A percentile compares a stretch with the other conserved stretches of the same genome.
These are phyloP conservation scores for Littorina saxatilis DNA, from an alignment of 1,140 invertebrate species.

Conservation along the genomic window DNA sequence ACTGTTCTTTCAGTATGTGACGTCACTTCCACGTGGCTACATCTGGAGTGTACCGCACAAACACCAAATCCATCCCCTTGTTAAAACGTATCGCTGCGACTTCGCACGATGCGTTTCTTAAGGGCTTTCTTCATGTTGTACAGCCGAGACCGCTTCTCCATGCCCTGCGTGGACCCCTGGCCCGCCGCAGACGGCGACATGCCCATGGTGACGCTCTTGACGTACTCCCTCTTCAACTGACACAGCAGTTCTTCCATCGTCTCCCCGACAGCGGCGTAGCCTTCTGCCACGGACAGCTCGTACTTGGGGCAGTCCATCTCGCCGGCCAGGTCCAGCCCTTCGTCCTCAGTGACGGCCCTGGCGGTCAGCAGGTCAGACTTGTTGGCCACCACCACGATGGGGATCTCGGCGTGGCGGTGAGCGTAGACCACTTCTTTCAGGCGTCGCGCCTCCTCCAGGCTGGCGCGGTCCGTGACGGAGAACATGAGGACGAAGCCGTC, in stretches of 20 bases:
- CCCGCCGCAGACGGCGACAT: background rate
- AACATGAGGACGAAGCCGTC: conserved; percentile 66
- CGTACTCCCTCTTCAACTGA: conserved; percentile 62
- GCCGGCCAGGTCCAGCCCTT: conserved; percentile 47
- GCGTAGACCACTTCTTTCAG: conserved; percentile 48
- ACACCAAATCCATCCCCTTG: too few species aligned
- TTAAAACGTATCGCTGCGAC: conserved; percentile 67
- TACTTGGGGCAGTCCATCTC: conserved; percentile 66
- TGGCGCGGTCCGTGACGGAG: conserved; percentile 58
- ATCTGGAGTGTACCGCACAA: too few species aligned
- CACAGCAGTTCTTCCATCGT: conserved; percentile 67
- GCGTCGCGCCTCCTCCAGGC: conserved; percentile 49
- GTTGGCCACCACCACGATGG: conserved; percentile 62
- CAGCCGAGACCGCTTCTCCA: conserved; percentile 64
- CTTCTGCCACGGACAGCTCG: conserved; percentile 68
- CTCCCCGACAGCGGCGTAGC: conserved; percentile 60
- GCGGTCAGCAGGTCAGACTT: conserved; percentile 66
- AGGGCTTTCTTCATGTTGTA: conserved; percentile 70
- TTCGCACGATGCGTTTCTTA: conserved; percentile 67
- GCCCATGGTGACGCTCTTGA: conserved; percentile 53
- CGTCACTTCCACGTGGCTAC: too few species aligned
- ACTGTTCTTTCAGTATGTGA: too few species aligned
- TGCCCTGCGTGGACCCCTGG: background rate
- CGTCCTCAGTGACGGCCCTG: conserved; percentile 56
- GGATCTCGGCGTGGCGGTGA: conserved; percentile 46